Conservation (phyloP, 2,113 vertebrate genomes). For the Cynopterus brachyotis region DNA sequence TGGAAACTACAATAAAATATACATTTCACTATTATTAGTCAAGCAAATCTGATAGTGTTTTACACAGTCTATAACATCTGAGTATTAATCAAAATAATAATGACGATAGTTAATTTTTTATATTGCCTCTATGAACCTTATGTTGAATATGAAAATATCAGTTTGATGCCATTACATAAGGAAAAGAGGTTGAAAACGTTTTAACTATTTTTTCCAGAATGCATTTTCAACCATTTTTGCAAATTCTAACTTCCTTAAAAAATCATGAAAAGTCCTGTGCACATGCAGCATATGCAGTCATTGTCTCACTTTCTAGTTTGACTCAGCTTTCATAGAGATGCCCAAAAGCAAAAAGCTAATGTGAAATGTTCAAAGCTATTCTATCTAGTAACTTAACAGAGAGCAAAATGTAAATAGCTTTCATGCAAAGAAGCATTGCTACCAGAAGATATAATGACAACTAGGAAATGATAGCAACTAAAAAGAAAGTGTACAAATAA, state of each 20-base stretch:
- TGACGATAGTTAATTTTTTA: not conserved
- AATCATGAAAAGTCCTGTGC: not conserved
- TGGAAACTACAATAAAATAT: not conserved
- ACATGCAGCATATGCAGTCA: not conserved
- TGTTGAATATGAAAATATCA: not conserved
- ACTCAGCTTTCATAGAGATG: not conserved
- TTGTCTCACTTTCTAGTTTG: not conserved
- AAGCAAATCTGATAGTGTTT: not conserved
- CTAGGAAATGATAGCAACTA: not conserved
- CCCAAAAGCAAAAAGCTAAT: not conserved
- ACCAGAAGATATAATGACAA: not conserved
- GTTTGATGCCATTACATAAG: not conserved
- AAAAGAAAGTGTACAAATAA: not conserved
- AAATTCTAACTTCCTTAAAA: conserved; percentile 28
- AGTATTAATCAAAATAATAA: not conserved
- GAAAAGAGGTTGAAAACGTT: not conserved
- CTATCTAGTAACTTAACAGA: not conserved
- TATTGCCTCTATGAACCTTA: not conserved
- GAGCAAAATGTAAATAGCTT: not conserved
- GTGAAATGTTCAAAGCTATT: not conserved
- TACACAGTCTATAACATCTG: not conserved
- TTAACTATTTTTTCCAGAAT: conserved; percentile 29
- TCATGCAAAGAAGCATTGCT: not conserved
- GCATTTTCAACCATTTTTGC: not conserved
- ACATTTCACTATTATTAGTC: not conserved